Base-by-base conservation (phyloP, 2,888 invertebrate species). In the Sericinus montela region DNA sequence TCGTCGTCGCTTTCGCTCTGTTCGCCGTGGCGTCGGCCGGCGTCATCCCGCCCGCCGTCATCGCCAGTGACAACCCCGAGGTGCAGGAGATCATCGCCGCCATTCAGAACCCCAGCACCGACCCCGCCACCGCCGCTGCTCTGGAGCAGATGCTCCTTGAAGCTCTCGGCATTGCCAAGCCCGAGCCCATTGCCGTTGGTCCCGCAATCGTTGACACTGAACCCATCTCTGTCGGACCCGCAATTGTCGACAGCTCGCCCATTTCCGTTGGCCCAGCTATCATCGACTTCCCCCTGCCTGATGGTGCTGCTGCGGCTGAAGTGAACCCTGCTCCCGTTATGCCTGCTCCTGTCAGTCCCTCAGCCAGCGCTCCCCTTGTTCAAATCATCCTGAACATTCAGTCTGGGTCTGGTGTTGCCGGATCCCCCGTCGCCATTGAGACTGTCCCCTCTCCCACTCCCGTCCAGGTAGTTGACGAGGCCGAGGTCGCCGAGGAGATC, bases 1-100 rank as follows among this genome's bases (percentile, higher is more conserved):
- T 63, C 73, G 62, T 83, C 59, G 37, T 76, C 29, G 72, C 72
- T 41, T 60, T 83, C 60, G 72, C 75, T 38, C 60, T 78, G 36
- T 62, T 65, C n/a, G 52, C 56, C 28, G 59, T 55, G 40, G 59
- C 51, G 16, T 43, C 57, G 29, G 59, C 57, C 13, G 36, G 34
- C 43, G 44, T 32, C 14, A 42, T 55, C 25, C 52, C 57, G 15
- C 60, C 58, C 29, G 51, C 65, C 15, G 48, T 64, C 37, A 51
- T 57, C 57, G 63, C 75, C 57, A 75, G 56, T 29, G 55, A 60
- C 11, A 62, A 70, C 60, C 49, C 60, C 15, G 49, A 55, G 49
- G 48, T 76, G 53, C 57, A 67, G 54, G 56, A 61, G 39, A 61
- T 67, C 49, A 23, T 65, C 6, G 58, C 54, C 11, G 58, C 65